phyloP scores from a whole-genome alignment of 2,797 vertebrate genomes.

The Percopsis omiscomaycus region DNA sequence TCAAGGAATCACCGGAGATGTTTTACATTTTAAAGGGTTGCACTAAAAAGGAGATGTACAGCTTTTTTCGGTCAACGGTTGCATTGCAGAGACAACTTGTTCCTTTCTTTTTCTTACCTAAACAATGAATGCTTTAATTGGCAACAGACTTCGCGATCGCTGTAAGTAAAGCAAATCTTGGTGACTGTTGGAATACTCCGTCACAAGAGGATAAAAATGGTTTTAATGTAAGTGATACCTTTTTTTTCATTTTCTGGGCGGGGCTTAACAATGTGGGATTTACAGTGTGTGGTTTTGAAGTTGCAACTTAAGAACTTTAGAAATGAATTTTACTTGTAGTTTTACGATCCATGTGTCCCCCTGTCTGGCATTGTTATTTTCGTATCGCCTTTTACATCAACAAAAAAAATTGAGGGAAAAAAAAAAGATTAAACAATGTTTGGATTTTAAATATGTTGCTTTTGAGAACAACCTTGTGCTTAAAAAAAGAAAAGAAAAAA shows the following conservation, averaged over 20 bases:
- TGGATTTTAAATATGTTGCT: constrained; percentile 68
- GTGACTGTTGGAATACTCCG: constrained; percentile 82
- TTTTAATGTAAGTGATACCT: constrained; percentile 86
- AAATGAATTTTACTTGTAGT: constrained; percentile 79
- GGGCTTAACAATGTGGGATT: constrained; percentile 58
- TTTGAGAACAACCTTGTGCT: constrained; percentile 77
- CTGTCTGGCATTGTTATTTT: constrained; percentile 82
- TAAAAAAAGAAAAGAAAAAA: constrained; percentile 58
- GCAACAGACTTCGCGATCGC: constrained; percentile 83
- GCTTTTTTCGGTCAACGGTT: constrained; percentile 64
- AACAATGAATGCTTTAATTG: constrained; percentile 83
- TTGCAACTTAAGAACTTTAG: constrained; percentile 77
- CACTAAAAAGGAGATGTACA: constrained; percentile 84
- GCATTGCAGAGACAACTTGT: constrained; percentile 76
- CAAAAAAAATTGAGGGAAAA: constrained; percentile 59
- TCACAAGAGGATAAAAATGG: constrained; percentile 81
- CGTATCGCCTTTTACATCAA: constrained; percentile 74
- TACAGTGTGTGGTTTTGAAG: constrained; percentile 75
- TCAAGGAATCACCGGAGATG: constrained; percentile 80
- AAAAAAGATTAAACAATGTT: constrained; percentile 66
- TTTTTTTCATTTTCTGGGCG: constrained; percentile 71
- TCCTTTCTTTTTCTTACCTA: constrained; percentile 49
- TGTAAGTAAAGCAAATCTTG: constrained; percentile 82
- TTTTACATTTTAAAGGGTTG: constrained; percentile 82
- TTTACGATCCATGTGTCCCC: constrained; percentile 80